phyloP scores from a whole-genome alignment of 2,797 vertebrate species.

The Silurus aristotelis region DNA sequence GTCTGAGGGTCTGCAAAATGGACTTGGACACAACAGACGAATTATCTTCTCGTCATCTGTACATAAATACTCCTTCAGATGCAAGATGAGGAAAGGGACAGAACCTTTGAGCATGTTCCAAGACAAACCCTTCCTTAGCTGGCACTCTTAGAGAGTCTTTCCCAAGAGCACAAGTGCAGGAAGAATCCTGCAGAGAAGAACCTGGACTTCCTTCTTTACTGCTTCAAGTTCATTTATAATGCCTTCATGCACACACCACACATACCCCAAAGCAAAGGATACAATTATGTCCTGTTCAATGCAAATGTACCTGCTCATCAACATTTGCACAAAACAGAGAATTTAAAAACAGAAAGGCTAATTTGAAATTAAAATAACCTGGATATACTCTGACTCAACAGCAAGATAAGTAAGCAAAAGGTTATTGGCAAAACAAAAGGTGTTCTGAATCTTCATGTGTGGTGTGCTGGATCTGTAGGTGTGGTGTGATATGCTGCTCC shows the following conservation, averaged over 20 bases:
- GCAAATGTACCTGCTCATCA: not conserved
- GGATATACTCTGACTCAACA: not conserved
- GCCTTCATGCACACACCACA: constrained; percentile 26
- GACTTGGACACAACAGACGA: constrained; percentile 53
- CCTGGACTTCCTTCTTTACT: constrained; percentile 64
- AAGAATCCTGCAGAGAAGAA: constrained; percentile 67
- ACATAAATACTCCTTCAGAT: constrained; percentile 73
- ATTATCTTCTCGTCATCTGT: constrained; percentile 65
- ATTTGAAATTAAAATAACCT: not conserved
- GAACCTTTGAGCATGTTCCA: constrained; percentile 69
- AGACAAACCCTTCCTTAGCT: constrained; percentile 69
- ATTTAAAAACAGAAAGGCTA: not conserved
- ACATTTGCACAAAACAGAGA: not conserved
- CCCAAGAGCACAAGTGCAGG: constrained; percentile 62
- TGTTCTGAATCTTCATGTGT: constrained; percentile 23
- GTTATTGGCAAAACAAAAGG: not conserved
- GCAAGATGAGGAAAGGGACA: constrained; percentile 48
- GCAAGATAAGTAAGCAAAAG: not conserved
- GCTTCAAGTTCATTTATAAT: constrained; percentile 48
- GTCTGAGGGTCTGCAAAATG: constrained; percentile 25
- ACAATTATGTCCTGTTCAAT: constrained; percentile 10
- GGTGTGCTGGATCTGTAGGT: constrained; percentile 23
- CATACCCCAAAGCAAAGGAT: constrained; percentile 6
- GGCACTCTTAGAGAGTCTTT: constrained; percentile 59
- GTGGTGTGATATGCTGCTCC: constrained; percentile 35